Base-by-base conservation (phyloP, 2,888 invertebrate species). In the Metallyticus violacea region DNA sequence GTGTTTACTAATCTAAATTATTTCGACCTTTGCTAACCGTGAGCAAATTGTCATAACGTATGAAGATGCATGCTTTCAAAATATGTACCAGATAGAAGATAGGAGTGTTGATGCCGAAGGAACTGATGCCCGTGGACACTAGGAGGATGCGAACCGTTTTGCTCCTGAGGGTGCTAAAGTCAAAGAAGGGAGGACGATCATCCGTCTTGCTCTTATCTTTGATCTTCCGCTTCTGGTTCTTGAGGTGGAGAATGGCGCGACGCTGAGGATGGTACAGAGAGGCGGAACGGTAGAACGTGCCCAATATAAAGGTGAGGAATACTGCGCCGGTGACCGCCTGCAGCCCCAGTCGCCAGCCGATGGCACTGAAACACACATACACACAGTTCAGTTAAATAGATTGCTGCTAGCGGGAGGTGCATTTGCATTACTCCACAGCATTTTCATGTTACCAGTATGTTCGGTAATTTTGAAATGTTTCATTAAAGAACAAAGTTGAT, bases 251-350 rank as follows among this genome's bases (percentile, higher is more conserved):
- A 89, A 97, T 97, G 87, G 97, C 97, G 88, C 97, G 93, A 87
- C 97, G 92, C 91, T 97, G 97, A 0, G 97, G 97, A 91, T 97
- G 97, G 92, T 97, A 97, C 7, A 97, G 93, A 0, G 97, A 97
- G 0, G 97, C 97, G 6, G 97, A 97, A 62, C 97, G 95, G 92
- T 97, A 97, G 92, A 97, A 96, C 6, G 96, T 97, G 85, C 97
- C 97, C 40, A 97, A 93, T 90, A 97, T 95, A 91, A 97, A 97
- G 0, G 97, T 97, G 82, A 96, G 93, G 90, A 97, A 96, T 77
- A 97, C 95, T 25, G 96, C 95, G 81, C 96, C 97, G n/a, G 97
- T 97, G 77, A 97, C 95, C 62, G 96, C 96, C 92, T 97, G 97
- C 28, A 97, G 93, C 77, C 97, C 97, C 88, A 97, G 92, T 89